Evolutionary conservation across 2,888 invertebrate species (phyloP), one percentile per base, ranked within the genome.

Genomic region (Lasioglossum pauxillum): DNA sequence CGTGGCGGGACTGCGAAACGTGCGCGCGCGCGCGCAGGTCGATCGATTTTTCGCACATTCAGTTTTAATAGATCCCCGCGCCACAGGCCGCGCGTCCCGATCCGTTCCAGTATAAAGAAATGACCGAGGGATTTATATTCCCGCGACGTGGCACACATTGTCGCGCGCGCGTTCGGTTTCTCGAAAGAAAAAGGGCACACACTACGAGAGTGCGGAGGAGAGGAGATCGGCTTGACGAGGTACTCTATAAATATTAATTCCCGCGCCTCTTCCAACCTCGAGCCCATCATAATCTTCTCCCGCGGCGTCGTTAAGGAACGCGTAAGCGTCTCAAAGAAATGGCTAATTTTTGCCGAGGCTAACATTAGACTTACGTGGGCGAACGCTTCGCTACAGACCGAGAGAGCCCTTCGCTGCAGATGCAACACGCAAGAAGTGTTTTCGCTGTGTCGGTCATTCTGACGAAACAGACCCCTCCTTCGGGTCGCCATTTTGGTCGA

Each of bases 161-260:
- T 77, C 76, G 83, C 74, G 31, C n/a, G 57, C 57, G 57, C 64
- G 75, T 75, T 78, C 53, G 77, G 81, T 69, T 79, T 86, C 64
- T 77, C 82, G 78, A 64, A 79, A 76, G 49, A 75, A 80, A 44
- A 86, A 35, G 57, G 83, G 41, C 53, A n/a, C n/a, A 3, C 53
- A 23, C 53, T 2, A 7, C 8, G 23, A 5, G 53, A 53, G 23
- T 23, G 7, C 2, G n/a, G 38, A 35, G 46, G 67, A 31, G 35
- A 57, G 46, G 49, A 53, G 76, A 79, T 75, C 79, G 75, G 60
- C 69, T 57, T 57, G 81, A 64, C 76, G 84, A 82, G 86, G 38
- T 85, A 84, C 87, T 86, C 82, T 83, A 87, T 87, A 85, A 88
- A 88, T 87, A 88, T 88, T 84, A 87, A 88, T 88, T 78, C 80